phyloP scores from a whole-genome alignment of 2,888 invertebrate species.

The Drosophila pegasa region DNA sequence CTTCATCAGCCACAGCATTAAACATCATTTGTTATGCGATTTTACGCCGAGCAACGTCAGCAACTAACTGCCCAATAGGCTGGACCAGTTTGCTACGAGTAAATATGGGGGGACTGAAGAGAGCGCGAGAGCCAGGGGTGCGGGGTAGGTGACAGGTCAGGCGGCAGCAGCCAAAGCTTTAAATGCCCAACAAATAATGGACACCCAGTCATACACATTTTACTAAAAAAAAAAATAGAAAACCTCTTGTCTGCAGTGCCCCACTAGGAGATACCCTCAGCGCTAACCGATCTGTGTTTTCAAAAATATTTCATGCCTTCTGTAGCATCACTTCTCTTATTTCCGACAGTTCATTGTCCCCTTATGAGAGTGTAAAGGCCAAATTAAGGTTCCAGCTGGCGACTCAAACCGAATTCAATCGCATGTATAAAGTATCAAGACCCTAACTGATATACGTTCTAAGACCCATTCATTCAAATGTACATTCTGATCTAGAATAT shows the following conservation, averaged over 20 bases:
- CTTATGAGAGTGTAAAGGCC: no score
- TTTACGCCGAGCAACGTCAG: slow-evolving; percentile 57
- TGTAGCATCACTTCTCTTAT: no score
- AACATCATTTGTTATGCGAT: slow-evolving; percentile 69
- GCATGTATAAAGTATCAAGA: no score
- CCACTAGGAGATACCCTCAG: not conserved
- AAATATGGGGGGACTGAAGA: not conserved
- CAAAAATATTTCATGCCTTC: no score
- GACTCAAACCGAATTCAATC: no score
- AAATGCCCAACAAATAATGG: slow-evolving; percentile 64
- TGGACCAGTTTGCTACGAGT: not conserved
- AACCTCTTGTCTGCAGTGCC: not conserved
- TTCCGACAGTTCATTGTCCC: no score
- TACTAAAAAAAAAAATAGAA: slow-evolving; percentile 37
- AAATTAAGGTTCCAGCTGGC: no score
- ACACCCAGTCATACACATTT: slow-evolving; percentile 32
- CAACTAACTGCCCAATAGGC: slow-evolving; percentile 49
- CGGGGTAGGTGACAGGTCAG: slow-evolving; percentile 4
- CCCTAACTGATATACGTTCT: no score
- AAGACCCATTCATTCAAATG: no score
- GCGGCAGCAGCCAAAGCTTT: slow-evolving; percentile 26
- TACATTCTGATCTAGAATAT: no score
- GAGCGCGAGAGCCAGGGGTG: not conserved
- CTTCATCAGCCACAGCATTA: slow-evolving; percentile 74
- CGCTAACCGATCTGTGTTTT: not conserved